Conservation (phyloP, 1,140 invertebrate species). For the Bombyx mandarina region DNA sequence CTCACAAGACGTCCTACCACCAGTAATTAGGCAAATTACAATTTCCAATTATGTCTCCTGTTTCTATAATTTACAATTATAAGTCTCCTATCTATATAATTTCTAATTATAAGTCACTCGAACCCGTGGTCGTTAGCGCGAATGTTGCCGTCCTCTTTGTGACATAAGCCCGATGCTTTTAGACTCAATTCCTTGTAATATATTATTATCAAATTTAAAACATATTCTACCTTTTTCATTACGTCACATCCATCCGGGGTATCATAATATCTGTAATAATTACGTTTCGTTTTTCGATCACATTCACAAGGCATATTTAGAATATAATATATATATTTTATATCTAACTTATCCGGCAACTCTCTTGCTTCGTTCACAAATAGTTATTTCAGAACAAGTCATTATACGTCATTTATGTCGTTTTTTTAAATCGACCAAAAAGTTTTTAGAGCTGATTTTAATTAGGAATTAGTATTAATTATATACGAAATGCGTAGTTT, state of each 20-base stretch:
- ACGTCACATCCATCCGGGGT: constrained; percentile 53
- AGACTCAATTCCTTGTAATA: too few relatives aligned
- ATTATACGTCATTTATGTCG: background rate
- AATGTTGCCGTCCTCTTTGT: too few relatives aligned
- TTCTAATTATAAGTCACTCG: too few relatives aligned
- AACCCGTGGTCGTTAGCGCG: too few relatives aligned
- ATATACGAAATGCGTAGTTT: too few relatives aligned
- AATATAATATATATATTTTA: background rate
- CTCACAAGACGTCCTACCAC: too few relatives aligned
- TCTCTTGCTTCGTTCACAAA: background rate
- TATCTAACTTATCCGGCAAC: background rate
- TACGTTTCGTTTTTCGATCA: constrained; percentile 16
- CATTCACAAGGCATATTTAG: constrained; percentile 20
- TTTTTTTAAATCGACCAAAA: background rate
- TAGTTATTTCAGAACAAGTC: background rate
- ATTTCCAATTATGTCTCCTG: background rate
- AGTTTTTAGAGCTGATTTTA: background rate
- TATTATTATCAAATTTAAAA: too few relatives aligned
- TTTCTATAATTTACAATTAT: too few relatives aligned
- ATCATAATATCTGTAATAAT: constrained; percentile 53
- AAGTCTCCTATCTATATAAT: too few relatives aligned
- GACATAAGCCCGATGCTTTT: too few relatives aligned
- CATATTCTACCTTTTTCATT: constrained; percentile 32
- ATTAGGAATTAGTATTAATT: too few relatives aligned
- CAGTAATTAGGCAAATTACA: too few relatives aligned